phyloP scores from a whole-genome alignment of 2,888 invertebrate genomes.

The Epicampocera succincta region DNA sequence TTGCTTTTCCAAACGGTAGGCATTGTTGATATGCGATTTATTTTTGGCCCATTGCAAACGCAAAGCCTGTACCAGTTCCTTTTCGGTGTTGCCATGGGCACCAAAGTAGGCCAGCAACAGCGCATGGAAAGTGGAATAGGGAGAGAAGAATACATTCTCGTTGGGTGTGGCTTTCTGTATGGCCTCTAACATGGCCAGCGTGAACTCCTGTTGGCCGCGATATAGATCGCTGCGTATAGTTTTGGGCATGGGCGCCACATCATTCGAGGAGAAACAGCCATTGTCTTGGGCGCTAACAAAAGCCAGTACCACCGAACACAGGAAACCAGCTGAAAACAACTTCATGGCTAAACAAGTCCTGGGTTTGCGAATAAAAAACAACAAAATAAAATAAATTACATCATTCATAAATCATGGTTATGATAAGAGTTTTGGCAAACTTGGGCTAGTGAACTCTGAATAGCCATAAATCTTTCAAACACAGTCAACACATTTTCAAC shows the following conservation, averaged over 20 bases:
- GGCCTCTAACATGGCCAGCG: constrained; percentile 86
- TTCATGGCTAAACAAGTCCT: constrained; percentile 47
- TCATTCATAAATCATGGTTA: constrained; percentile 1
- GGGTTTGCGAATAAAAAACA: constrained; percentile 6
- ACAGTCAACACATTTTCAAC: background rate
- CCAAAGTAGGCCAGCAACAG: constrained; percentile 90
- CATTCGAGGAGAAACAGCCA: constrained; percentile 61
- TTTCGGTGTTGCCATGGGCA: constrained; percentile 87
- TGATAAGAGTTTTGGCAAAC: constrained; percentile 41
- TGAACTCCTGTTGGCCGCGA: constrained; percentile 86
- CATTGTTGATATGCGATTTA: constrained; percentile 88
- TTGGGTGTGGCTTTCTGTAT: constrained; percentile 85
- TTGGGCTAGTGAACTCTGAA: constrained; percentile 33
- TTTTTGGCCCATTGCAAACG: constrained; percentile 81
- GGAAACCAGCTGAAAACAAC: constrained; percentile 36
- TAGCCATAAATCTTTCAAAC: constrained; percentile 16
- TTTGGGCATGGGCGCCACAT: constrained; percentile 60
- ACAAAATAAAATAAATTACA: constrained; percentile 4
- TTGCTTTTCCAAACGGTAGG: constrained; percentile 88
- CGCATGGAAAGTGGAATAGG: constrained; percentile 92
- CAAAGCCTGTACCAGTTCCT: constrained; percentile 75
- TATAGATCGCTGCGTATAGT: constrained; percentile 81
- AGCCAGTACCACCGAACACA: constrained; percentile 42
- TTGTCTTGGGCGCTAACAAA: constrained; percentile 52
- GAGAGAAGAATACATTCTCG: constrained; percentile 93